These are phyloP conservation scores for Cerceris rybyensis DNA, from an alignment of 2,888 invertebrate species.

Conservation along the genomic window DNA sequence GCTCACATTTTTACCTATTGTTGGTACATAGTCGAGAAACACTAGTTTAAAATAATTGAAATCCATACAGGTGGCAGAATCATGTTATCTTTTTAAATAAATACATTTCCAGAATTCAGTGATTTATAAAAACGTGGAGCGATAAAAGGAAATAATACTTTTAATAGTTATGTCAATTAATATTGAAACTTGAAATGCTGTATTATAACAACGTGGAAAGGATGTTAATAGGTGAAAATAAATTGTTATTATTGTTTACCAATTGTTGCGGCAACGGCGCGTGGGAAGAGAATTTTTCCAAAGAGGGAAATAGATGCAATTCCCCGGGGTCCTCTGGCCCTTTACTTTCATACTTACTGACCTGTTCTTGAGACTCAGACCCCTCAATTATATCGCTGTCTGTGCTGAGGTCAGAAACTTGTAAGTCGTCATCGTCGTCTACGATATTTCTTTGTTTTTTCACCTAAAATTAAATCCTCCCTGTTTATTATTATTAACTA, in stretches of 20 bases:
- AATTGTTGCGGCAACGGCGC: background rate
- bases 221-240: background rate
- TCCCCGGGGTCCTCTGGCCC: conserved; percentile 31
- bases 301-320: conserved; percentile 51
- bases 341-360: background rate
- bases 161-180: background rate
- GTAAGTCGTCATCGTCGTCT: conserved; percentile 4
- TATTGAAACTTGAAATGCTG: background rate
- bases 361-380: background rate
- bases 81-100: background rate
- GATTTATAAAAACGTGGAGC: background rate
- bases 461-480: conserved; percentile 30
- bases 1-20: background rate
- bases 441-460: conserved; percentile 14
- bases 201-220: background rate
- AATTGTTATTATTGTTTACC: conserved; percentile 28
- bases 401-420: background rate
- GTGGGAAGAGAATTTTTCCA: conserved; percentile 40
- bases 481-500: background rate
- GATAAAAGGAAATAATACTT: background rate
- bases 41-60: background rate
- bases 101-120: background rate
- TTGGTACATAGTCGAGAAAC: background rate
- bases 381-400: conserved; percentile 1
- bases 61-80: background rate